These are phyloP conservation scores for Sinocyclocheilus grahami DNA, from an alignment of 2,113 vertebrate genomes.

Conservation along the genomic window DNA sequence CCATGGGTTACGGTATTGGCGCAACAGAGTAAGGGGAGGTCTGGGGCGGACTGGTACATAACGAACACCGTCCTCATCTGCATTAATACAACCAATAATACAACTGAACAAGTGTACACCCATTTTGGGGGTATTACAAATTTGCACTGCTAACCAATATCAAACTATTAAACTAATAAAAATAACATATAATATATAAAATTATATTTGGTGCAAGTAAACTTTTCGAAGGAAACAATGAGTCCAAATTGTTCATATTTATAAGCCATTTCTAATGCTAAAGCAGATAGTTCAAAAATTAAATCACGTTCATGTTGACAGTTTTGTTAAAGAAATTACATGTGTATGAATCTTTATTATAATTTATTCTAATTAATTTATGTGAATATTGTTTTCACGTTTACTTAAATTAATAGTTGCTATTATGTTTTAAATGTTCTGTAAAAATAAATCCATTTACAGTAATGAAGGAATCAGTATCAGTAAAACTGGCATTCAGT, in stretches of 20 bases:
- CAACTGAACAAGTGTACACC: neutral
- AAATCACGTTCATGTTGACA: neutral
- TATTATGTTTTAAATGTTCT: too few relatives aligned
- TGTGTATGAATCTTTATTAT: neutral
- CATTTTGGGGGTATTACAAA: neutral
- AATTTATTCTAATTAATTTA: neutral
- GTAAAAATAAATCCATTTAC: neutral
- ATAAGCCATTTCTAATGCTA: neutral
- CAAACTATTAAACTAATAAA: neutral
- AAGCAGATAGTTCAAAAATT: neutral
- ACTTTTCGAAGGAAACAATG: neutral
- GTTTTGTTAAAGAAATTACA: neutral
- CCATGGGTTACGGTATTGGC: conserved; percentile 97
- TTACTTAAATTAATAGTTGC: neutral
- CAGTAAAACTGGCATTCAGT: neutral
- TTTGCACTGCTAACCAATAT: neutral
- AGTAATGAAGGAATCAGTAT: neutral
- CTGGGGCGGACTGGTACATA: conserved; percentile 91
- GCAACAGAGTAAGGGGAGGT: conserved; percentile 91
- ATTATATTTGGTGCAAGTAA: neutral
- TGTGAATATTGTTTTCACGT: neutral
- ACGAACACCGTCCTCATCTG: conserved; percentile 97
- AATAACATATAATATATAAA: neutral
- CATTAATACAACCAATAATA: conserved; percentile 8
- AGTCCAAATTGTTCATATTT: neutral